Percentiles rank a stretch among this genome's conserved stretches.
phyloP scores from a whole-genome alignment of 2,113 vertebrate genomes.

The Zeus faber region DNA sequence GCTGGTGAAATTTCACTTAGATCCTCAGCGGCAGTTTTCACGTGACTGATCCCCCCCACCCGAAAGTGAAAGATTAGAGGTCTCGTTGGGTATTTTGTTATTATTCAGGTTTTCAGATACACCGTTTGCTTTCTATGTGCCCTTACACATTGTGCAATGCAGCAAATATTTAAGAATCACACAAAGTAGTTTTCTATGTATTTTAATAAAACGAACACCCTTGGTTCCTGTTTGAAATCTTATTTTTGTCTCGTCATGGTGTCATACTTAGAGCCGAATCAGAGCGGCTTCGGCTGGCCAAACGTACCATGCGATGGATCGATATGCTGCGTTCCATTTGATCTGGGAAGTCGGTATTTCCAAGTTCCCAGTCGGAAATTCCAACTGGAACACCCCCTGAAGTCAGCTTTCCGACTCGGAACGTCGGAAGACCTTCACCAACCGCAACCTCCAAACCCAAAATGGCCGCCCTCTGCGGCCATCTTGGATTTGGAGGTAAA shows the following conservation, averaged over 20 bases:
- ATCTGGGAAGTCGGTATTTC: too few species aligned
- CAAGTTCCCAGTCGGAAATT: too few species aligned
- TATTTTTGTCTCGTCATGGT: constrained; percentile 67
- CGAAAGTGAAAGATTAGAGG: constrained; percentile 30
- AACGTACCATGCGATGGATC: too few species aligned
- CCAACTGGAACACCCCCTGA: too few species aligned
- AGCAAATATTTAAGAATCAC: constrained; percentile 69
- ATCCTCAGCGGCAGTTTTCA: too few species aligned
- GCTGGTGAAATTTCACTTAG: constrained; percentile 40
- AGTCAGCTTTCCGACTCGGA: too few species aligned
- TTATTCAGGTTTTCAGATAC: constrained; percentile 56
- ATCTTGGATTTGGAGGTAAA: too few species aligned
- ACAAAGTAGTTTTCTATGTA: constrained; percentile 84
- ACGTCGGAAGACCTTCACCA: too few species aligned
- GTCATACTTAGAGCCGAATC: constrained; percentile 39
- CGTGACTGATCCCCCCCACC: constrained; percentile 20
- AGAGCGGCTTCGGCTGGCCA: constrained; percentile 23
- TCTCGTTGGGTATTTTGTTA: constrained; percentile 47
- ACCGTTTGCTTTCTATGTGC: constrained; percentile 69
- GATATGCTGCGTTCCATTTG: too few species aligned
- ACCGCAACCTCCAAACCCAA: too few species aligned
- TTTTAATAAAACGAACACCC: constrained; percentile 84
- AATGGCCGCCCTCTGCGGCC: too few species aligned
- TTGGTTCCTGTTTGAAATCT: constrained; percentile 74
- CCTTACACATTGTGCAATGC: constrained; percentile 74